phyloP scores from a whole-genome alignment of 1,140 invertebrate genomes.

The Chlorops oryzae region DNA sequence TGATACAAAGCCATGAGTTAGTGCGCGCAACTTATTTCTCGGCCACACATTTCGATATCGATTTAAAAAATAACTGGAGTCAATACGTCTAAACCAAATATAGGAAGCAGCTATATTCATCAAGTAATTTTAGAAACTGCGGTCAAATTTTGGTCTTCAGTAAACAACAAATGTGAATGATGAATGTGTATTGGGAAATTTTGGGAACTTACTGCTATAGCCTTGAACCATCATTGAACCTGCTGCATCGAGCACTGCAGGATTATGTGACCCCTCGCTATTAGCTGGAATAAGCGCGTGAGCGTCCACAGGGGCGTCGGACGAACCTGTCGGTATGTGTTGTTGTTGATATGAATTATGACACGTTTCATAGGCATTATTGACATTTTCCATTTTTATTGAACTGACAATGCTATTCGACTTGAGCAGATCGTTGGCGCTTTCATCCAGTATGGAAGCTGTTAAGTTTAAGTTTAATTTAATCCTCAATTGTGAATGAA shows the following conservation, averaged over 20 bases:
- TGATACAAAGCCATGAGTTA: too few species aligned
- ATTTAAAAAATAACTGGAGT: too few species aligned
- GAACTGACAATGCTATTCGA: conserved; percentile 71
- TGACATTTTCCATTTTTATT: conserved; percentile 84
- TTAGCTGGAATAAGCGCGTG: conserved; percentile 14
- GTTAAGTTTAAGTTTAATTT: conserved; percentile 28
- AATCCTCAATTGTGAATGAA: not conserved
- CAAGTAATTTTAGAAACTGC: too few species aligned
- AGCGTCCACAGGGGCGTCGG: conserved; percentile 20
- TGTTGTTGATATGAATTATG: too few species aligned
- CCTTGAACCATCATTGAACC: conserved; percentile 55
- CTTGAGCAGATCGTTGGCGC: conserved; percentile 62
- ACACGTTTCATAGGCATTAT: conserved; percentile 73
- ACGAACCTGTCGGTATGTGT: conserved; percentile 74
- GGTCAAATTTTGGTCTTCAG: too few species aligned
- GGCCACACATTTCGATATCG: too few species aligned
- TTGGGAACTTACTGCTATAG: conserved; percentile 57
- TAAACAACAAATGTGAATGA: too few species aligned
- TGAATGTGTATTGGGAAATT: not conserved
- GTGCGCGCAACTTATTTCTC: too few species aligned
- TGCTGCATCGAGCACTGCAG: too few species aligned
- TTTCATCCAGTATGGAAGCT: conserved; percentile 92
- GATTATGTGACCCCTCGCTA: too few species aligned
- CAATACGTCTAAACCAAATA: too few species aligned
- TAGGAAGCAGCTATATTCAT: too few species aligned